Base-by-base conservation (phyloP, 2,888 invertebrate species). In the Machimus atricapillus region DNA sequence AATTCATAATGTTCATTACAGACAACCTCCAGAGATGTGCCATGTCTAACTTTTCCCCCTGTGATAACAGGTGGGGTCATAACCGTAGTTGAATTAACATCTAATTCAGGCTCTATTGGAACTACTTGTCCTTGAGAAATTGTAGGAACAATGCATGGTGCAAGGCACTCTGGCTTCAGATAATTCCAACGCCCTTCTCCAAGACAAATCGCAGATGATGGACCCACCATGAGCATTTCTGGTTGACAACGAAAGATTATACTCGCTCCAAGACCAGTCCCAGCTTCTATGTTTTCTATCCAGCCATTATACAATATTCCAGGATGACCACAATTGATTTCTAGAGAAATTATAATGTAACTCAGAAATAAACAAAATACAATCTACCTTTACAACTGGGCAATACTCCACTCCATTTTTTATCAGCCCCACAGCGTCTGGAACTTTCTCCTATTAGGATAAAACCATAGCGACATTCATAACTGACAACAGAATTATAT, bases 261-360 rank as follows among this genome's bases (percentile, higher is more conserved):
- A 88, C 97, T 97, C 0, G 98, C 97, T 0, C 98, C 98, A 40
- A 98, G 94, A 0, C 97, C 97, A 4, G 98, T 98, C 37, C 97
- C 98, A 46, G 95, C 95, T 89, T 97, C 97, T 87, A 97, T 96
- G 91, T 97, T 97, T 93, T 98, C 97, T 90, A 96, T 94, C 97
- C 98, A 99, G 4, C 99, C 99, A 91, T 99, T 99, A 95, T 97
- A 97, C 9, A 99, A 94, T 79, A 96, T 95, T 2, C 98, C 98
- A 0, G 99, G 98, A 90, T 97, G 96, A 0, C 98, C 98, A 93
- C 99, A 99, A 93, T 99, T 97, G 90, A 99, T 98, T 94, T 99
- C 99, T 98, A 93, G 31, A 27, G 46, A 78, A 43, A 23, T 79
- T 79, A 52, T 37, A 2, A 12, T 23, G 23, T 16, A 23, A 31